Base-by-base conservation (phyloP, 2,113 vertebrate genomes). In the Xiphias gladius region DNA sequence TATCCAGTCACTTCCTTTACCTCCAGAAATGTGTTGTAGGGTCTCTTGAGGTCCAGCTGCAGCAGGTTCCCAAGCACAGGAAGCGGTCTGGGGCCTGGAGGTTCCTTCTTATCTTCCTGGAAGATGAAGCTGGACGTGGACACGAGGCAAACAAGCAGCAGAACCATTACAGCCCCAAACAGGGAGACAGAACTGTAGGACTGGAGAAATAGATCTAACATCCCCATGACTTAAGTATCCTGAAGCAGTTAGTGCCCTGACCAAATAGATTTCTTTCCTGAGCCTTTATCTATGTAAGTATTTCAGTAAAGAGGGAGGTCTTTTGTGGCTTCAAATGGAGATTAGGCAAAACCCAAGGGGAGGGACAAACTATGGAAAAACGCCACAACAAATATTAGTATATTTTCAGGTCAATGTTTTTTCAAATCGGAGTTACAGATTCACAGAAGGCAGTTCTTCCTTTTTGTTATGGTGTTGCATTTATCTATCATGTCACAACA, bases 41-140 rank as follows among this genome's bases (percentile, higher is more conserved):
- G 70, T 59, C 1, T 86, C 32, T 62, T 71, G 4, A 83, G 64
- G 67, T 91, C 79, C 6, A 92, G 48, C 50, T 90, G 89, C 78
- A 92, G 70, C 20, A 91, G 70, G 64, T 93, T 93, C 0, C 89
- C 90, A 3, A 90, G 30, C 28, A 92, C 1, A 0, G 87, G 89
- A 65, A 85, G 76, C 0, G 77, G 81, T 55, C 3, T 85, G 3
- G 88, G 88, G n/a, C 91, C 91, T 9, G 90, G 85, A 35, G 90
- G 90, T 7, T 82, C 83, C 5, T 43, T 75, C 5, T 35, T 1
- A 0, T 19, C 2, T 0, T 24, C 22, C 4, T 62, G 12, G 1
- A 52, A 28, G 4, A 7, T 32, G 20, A 80, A 87, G 22, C 30
- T 73, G 73, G 24, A 59, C 4, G 75, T 67, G 1, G 13, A 84